Conservation (phyloP, 2,113 vertebrate species). For the Lanius ludovicianus region DNA sequence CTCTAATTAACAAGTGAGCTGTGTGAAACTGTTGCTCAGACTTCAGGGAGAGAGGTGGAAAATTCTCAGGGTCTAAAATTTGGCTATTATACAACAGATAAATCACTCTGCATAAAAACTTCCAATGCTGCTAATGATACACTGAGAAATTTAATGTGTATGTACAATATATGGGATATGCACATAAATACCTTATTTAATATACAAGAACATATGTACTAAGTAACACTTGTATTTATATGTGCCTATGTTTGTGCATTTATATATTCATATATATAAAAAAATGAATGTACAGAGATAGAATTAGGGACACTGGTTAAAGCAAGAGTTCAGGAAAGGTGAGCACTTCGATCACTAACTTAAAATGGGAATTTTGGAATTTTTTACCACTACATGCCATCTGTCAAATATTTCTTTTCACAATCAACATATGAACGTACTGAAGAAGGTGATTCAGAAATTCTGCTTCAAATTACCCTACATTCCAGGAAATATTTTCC, state of each 20-base stretch:
- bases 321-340: neutral
- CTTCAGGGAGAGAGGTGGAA: neutral
- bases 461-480: neutral
- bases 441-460: neutral
- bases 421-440: neutral
- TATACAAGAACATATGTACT: neutral
- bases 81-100: neutral
- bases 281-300: neutral
- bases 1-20: neutral
- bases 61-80: neutral
- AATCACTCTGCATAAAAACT: neutral
- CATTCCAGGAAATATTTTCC: neutral
- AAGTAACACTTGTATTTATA: accelerated
- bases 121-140: neutral
- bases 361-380: neutral
- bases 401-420: neutral
- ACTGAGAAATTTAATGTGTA: neutral
- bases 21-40: neutral
- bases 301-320: neutral
- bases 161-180: neutral
- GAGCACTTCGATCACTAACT: neutral
- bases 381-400: neutral
- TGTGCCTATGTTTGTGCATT: neutral
- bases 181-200: neutral
- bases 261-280: neutral